Percentiles rank a stretch among this genome's conserved stretches.
phyloP scores from a whole-genome alignment of 2,888 invertebrate genomes.

The Chouioia cunea region DNA sequence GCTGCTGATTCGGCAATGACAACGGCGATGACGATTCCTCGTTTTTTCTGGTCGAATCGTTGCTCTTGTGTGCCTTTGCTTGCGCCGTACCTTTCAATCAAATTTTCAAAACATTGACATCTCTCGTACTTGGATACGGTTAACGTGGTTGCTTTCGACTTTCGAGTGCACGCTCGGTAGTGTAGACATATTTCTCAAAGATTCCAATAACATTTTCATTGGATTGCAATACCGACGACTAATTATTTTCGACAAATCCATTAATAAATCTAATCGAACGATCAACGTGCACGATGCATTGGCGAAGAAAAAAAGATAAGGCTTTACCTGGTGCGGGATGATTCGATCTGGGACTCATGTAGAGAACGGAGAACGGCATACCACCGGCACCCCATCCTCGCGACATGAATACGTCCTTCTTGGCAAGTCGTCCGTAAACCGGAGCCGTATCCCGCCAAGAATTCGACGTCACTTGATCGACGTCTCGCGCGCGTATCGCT shows the following conservation, averaged over 20 bases:
- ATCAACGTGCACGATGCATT: too few relatives aligned
- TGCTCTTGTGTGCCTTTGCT: conserved; percentile 42
- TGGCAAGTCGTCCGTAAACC: conserved; percentile 50
- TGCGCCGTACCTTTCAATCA: conserved; percentile 31
- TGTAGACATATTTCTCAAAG: too few relatives aligned
- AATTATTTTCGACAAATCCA: too few relatives aligned
- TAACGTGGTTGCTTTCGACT: too few relatives aligned
- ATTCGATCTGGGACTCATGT: conserved; percentile 62
- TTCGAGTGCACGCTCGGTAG: too few relatives aligned
- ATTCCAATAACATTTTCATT: too few relatives aligned
- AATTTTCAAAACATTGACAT: too few relatives aligned
- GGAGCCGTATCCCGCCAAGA: conserved; percentile 19
- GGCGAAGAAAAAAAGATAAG: too few relatives aligned
- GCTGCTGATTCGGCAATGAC: conserved; percentile 44
- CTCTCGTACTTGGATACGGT: too few relatives aligned
- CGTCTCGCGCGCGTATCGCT: conserved; percentile 24
- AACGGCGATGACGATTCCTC: conserved; percentile 21
- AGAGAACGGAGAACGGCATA: conserved; percentile 71
- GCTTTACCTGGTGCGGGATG: conserved; percentile 19
- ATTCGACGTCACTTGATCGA: background rate
- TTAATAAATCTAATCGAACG: too few relatives aligned
- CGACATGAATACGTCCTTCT: conserved; percentile 68
- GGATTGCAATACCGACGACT: too few relatives aligned
- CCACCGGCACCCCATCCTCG: conserved; percentile 72
- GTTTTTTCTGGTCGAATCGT: conserved; percentile 36